These are phyloP conservation scores for Hirundichthys speculiger DNA, from an alignment of 2,113 vertebrate species.

Conservation along the genomic window DNA sequence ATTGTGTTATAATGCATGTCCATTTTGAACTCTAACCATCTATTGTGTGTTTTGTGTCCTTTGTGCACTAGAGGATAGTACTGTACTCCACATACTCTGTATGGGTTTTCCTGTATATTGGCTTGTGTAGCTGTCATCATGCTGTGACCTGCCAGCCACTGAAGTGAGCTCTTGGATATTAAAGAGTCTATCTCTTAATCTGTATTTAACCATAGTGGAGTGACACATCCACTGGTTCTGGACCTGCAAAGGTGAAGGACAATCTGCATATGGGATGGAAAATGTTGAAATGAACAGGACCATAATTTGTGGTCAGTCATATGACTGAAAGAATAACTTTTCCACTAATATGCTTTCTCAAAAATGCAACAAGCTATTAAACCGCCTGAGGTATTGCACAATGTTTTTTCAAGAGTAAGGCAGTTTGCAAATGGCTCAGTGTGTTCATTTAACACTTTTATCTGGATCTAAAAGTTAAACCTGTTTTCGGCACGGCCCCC, in stretches of 20 bases:
- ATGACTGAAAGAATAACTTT: slow-evolving; percentile 61
- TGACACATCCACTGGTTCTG: slow-evolving; percentile 63
- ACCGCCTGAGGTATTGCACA: slow-evolving; percentile 68
- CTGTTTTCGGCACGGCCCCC: slow-evolving; percentile 46
- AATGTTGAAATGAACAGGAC: slow-evolving; percentile 52
- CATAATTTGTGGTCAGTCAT: slow-evolving; percentile 48
- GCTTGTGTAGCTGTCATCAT: slow-evolving; percentile 78
- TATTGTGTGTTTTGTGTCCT: slow-evolving; percentile 31
- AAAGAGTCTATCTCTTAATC: slow-evolving; percentile 79
- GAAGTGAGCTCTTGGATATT: slow-evolving; percentile 79
- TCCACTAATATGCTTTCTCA: slow-evolving; percentile 47
- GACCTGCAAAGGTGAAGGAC: slow-evolving; percentile 32
- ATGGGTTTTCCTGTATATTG: slow-evolving; percentile 59
- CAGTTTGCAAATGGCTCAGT: slow-evolving; percentile 57
- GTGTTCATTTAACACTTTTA: slow-evolving; percentile 67
- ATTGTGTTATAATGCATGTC: slow-evolving; percentile 15
- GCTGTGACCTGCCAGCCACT: slow-evolving; percentile 72
- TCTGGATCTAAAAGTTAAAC: slow-evolving; percentile 77
- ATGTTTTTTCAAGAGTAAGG: slow-evolving; percentile 76
- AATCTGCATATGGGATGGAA: slow-evolving; percentile 40
- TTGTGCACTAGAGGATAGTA: not conserved
- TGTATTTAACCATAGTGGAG: slow-evolving; percentile 65
- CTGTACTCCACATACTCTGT: slow-evolving; percentile 32
- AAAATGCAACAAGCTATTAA: slow-evolving; percentile 57
- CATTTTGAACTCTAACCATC: slow-evolving; percentile 23